Conservation (phyloP, 2,888 invertebrate genomes). For the Auanema sp. region DNA sequence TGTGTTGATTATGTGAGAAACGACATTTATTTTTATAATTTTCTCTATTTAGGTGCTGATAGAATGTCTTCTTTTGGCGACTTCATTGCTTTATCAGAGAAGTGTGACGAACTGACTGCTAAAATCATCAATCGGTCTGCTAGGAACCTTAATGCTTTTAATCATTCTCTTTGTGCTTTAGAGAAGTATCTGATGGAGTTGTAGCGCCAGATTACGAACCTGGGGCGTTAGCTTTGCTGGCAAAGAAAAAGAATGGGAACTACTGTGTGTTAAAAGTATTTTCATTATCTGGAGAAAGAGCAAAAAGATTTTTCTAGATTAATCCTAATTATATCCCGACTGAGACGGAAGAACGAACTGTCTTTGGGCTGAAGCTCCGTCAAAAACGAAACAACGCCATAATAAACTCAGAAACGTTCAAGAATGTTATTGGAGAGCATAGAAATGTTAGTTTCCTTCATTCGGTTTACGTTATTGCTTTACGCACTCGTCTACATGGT, state of each 20-base stretch:
- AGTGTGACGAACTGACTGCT: constrained; percentile 86
- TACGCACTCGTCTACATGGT: too few species aligned
- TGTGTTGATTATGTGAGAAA: too few species aligned
- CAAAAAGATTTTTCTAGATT: constrained; percentile 71
- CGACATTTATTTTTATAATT: not conserved
- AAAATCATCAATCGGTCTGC: constrained; percentile 77
- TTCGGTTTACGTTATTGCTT: not conserved
- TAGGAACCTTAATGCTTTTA: not conserved
- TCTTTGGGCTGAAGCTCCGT: constrained; percentile 79
- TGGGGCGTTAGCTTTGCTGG: constrained; percentile 81
- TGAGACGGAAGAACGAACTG: constrained; percentile 78
- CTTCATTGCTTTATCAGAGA: constrained; percentile 89
- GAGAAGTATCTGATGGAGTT: constrained; percentile 94
- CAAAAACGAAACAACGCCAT: constrained; percentile 86
- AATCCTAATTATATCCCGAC: constrained; percentile 83
- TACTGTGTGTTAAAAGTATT: constrained; percentile 83
- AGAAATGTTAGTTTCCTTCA: constrained; percentile 71
- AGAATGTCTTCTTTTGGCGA: constrained; percentile 99
- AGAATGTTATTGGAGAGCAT: constrained; percentile 77
- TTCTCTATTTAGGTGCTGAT: constrained; percentile 75
- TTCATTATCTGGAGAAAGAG: not conserved
- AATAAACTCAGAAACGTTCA: constrained; percentile 78
- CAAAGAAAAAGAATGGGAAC: constrained; percentile 89
- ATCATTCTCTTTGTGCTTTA: not conserved
- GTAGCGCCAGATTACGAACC: constrained; percentile 87